Base-by-base conservation (phyloP, 2,888 invertebrate genomes). In the Nysson spinosus region DNA sequence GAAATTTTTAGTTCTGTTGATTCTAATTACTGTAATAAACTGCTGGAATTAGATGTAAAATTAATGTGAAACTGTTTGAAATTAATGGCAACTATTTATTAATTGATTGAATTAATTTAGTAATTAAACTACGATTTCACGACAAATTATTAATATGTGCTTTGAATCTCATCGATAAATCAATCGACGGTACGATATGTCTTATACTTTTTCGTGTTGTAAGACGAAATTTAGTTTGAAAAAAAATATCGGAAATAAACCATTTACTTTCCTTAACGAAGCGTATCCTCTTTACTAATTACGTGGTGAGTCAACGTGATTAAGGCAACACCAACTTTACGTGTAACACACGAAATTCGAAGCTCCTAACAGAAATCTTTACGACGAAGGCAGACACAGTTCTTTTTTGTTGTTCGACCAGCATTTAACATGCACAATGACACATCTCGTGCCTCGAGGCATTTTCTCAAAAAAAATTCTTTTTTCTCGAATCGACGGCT, bases 391-490 rank as follows among this genome's bases (percentile, higher is more conserved):
- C 62, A 55, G 12, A 30, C 43, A 71, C 56, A 47, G 47, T 71
- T 34, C 34, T 34, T 40, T 58, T 61, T 39, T 37, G 56, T 39
- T 51, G 58, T 67, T 69, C 57, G 74, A 62, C 44, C 66, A 70
- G 65, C 63, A 60, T 56, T 51, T 49, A 35, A 52, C 75, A 75
- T 75, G 75, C 75, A 72, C 64, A 72, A 69, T 72, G 55, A 75
- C 65, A 72, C 72, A 64, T 62, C 39, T 72, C 72, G 75, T 69
- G 75, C 69, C 67, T 47, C 58, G 64, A 60, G 69, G 63, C 60
- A 28, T 64, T 69, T 64, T 35, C 58, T 64, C 57, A 32, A 37
- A n/a, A n/a, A n/a, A n/a, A 58, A 26, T 54, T 35, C 24, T 20
- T 54, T 54, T 42, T 16, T 14, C 42, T 20, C 19, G 50, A 60